Evolutionary conservation across 1,140 invertebrate species (phyloP).

Genomic region (Caenorhabditis remanei): DNA sequence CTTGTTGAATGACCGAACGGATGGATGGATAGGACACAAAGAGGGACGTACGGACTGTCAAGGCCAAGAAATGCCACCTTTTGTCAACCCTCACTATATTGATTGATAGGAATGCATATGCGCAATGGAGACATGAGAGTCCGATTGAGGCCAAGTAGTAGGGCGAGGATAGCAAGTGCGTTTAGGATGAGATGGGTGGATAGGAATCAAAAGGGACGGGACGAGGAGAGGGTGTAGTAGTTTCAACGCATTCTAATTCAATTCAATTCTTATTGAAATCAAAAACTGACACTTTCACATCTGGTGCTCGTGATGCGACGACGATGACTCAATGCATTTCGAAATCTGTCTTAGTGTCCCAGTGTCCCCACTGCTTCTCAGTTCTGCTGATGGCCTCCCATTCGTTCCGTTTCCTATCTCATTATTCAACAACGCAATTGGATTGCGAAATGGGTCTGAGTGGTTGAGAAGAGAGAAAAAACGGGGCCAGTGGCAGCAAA

Average conservation of each 20-base stretch:
- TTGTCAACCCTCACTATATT: constrained; percentile 51
- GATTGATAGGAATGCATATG: constrained; percentile 51
- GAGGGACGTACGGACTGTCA: constrained; percentile 46
- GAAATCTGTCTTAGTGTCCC: constrained; percentile 47
- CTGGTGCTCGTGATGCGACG: constrained; percentile 43
- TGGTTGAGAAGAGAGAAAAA: constrained; percentile 28
- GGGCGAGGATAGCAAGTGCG: background rate
- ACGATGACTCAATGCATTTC: constrained; percentile 53
- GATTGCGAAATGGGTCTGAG: constrained; percentile 53
- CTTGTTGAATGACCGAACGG: constrained; percentile 50
- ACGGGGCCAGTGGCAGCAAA: constrained; percentile 48
- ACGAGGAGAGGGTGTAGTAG: no score
- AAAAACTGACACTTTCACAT: constrained; percentile 54
- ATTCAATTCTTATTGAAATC: constrained; percentile 34
- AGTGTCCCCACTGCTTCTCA: constrained; percentile 4
- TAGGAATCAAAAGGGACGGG: background rate
- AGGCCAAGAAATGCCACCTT: constrained; percentile 52
- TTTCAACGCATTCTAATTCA: constrained; percentile 3
- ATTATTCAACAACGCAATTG: constrained; percentile 51
- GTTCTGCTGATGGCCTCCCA: constrained; percentile 32
- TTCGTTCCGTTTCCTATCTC: constrained; percentile 22
- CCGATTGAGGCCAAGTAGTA: constrained; percentile 37
- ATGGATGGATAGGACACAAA: constrained; percentile 39
- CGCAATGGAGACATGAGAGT: constrained; percentile 43
- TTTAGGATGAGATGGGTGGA: constrained; percentile 13